Evolutionary conservation across 2,888 invertebrate genomes (phyloP).

Genomic region (Lypha dubia): DNA sequence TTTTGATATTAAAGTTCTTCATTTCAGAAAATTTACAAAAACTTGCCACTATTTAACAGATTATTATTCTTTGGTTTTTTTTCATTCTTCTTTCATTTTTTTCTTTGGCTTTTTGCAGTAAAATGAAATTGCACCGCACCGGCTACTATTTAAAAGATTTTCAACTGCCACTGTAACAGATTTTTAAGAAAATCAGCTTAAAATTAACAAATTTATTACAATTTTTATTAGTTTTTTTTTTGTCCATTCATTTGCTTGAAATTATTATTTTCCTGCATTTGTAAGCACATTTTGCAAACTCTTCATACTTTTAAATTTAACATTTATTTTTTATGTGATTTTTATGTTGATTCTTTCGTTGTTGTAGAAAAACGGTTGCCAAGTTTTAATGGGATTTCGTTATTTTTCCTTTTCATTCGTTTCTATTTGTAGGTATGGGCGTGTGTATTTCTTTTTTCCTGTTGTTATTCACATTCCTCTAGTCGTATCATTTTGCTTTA

Average conservation of each 20-base stretch:
- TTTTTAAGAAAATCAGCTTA: conserved; percentile 68
- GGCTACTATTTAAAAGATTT: conserved; percentile 29
- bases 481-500: conserved; percentile 49
- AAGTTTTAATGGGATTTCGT: conserved; percentile 71
- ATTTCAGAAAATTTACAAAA: neutral
- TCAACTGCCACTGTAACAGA: conserved; percentile 31
- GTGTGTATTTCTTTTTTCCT: neutral
- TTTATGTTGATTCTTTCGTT: conserved; percentile 44
- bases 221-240: conserved; percentile 63
- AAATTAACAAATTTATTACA: conserved; percentile 73
- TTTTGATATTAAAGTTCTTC: too few species aligned
- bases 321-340: conserved; percentile 58
- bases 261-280: conserved; percentile 65
- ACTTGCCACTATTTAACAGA: neutral
- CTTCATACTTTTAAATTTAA: conserved; percentile 54
- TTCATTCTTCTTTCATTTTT: neutral
- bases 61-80: neutral
- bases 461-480: neutral
- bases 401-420: conserved; percentile 47
- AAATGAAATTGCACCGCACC: neutral
- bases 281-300: conserved; percentile 67
- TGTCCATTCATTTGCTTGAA: neutral
- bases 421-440: too few species aligned
- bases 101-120: neutral
- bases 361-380: conserved; percentile 63